Evolutionary conservation across 2,113 vertebrate species (phyloP), one percentile per base, ranked within the genome.

Genomic region (Hemicordylus capensis): DNA sequence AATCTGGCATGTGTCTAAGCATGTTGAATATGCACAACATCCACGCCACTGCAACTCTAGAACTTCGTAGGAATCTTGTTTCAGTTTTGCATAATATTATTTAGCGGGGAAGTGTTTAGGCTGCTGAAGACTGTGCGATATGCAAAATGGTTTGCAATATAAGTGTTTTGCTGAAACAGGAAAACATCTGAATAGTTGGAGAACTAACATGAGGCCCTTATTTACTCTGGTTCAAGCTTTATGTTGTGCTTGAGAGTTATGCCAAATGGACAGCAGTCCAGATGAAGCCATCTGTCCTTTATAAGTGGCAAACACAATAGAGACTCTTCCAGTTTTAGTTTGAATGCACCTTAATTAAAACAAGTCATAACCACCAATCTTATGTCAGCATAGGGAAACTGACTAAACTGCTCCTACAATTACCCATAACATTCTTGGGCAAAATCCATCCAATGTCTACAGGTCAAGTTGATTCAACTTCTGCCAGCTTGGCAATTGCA

Each of bases 81-180:
- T 67, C 72, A 31, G 63, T 51, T 67, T 51, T 51, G 6, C n/a
- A 64, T 46, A 14, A 64, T n/a, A 9, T 19, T 34, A 28, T 22
- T n/a, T 80, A 46, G 64, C 48, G 61, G 59, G 20, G 9, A 22
- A 2, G 64, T 54, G 20, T 2, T 67, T 48, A 5, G 20, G 20
- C n/a, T 76, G 59, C 37, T 51, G 44, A 26, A 31, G 67, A 58
- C 20, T 85, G 75, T 61, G 2, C 56, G 70, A 31, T 26, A 12
- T 83, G 78, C 80, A 46, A 66, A 85, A 86, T 83, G 20, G 48
- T 20, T 20, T 5, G 61, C 22, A 4, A 51, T 39, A 69, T 37
- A 80, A 89, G 2, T 26, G 56, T 90, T 79, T 88, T 19, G 59
- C 4, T 51, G 51, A 78, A 89, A 76, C 14, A 22, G 2, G 75